Evolutionary conservation across 2,888 invertebrate genomes (phyloP).

Genomic region (Danaus chrysippus): DNA sequence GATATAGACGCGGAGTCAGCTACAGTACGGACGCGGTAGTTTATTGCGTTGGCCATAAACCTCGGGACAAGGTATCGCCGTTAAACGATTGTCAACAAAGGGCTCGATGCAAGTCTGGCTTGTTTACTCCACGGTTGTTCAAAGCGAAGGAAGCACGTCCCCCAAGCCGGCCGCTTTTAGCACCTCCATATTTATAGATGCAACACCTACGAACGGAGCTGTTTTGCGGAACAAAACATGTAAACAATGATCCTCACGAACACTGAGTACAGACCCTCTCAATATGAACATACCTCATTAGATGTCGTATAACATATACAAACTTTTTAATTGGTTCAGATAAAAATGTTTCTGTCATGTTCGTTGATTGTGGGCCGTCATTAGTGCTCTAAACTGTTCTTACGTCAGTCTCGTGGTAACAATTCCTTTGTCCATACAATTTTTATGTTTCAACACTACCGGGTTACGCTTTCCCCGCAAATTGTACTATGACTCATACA

Average conservation of each 20-base stretch:
- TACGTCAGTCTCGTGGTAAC: constrained; percentile 53
- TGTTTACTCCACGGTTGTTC: constrained; percentile 74
- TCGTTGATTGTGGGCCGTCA: constrained; percentile 42
- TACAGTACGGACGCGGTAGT: constrained; percentile 36
- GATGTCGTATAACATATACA: too few relatives aligned
- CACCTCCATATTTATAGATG: constrained; percentile 77
- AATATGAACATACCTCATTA: too few relatives aligned
- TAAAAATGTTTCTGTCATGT: constrained; percentile 8
- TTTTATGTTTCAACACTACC: constrained; percentile 69
- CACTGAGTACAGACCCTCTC: constrained; percentile 36
- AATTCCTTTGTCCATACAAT: constrained; percentile 74
- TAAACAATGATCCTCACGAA: constrained; percentile 60
- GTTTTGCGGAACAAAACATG: constrained; percentile 70
- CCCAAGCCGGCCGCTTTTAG: constrained; percentile 75
- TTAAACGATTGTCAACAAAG: constrained; percentile 76
- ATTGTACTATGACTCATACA: constrained; percentile 60
- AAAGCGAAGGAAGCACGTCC: constrained; percentile 75
- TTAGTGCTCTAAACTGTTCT: constrained; percentile 55
- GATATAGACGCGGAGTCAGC: constrained; percentile 30
- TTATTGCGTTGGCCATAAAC: constrained; percentile 59
- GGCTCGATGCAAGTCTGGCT: constrained; percentile 58
- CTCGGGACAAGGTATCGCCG: constrained; percentile 51
- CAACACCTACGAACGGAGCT: constrained; percentile 57
- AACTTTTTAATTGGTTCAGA: too few relatives aligned
- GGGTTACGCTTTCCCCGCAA: constrained; percentile 70